Evolutionary conservation across 1,140 invertebrate genomes (phyloP), one percentile per base, ranked within the genome.

Genomic region (Caerostris darwini): DNA sequence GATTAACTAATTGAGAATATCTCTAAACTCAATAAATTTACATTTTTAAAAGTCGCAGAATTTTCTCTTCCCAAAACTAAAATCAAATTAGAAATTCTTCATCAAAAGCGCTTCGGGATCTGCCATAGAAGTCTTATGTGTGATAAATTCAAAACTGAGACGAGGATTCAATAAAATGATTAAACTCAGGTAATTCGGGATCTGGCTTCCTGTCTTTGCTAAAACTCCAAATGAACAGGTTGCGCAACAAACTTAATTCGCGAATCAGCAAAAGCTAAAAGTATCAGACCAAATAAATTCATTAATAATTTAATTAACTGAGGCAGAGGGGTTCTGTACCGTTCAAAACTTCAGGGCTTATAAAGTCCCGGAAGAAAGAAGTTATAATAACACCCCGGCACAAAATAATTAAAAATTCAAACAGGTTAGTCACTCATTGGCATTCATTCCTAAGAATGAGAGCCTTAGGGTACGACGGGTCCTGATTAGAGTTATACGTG

Each of bases 401-500:
- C 58, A 17, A 88, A 67, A 88, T 88, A 88, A 88, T 88, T 88
- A 88, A 88, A 88, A 88, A 88, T 88, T 88, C 86, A 61, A 64
- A 64, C 86, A 88, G 34, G 56, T 88, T 57, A 59, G 83, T 5
- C 19, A 85, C 57, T 85, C 83, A 58, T 19, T 56, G 19, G 86
- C 59, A 87, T 64, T 87, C 59, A 64, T 50, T 17, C 7, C 34
- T 12, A 69, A 69, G 67, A 69, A 69, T 34, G 67, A 69, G 67
- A 69, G 67, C 67, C 67, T 17, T 34, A 53, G 14, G 54, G 77
- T 17, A 54, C 6, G 82, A 58, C 6, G n/a, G 82, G 17, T 83
- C 54, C 54, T 58, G 82, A 83, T 83, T 57, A 58, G 82, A 83
- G 56, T 83, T 83, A 82, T 82, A 54, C 77, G 77, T 53, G 34